Percentiles rank a stretch among this genome's conserved stretches.
These are phyloP conservation scores for Thomomys bottae DNA, from an alignment of 2,113 vertebrate genomes.

Conservation along the genomic window DNA sequence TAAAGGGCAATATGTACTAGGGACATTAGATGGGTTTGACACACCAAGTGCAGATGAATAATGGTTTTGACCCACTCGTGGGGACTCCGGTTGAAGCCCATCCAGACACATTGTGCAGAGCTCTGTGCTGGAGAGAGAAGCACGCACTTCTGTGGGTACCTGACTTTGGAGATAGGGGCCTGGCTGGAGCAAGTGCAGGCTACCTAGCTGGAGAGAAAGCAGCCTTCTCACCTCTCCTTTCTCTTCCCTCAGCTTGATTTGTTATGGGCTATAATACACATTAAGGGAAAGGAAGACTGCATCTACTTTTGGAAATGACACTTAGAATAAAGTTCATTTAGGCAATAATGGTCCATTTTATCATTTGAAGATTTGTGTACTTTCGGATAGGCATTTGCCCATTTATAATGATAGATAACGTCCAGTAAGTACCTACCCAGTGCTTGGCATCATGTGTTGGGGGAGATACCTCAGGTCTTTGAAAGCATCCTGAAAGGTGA, in stretches of 20 bases:
- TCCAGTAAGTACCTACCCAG: background rate
- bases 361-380: background rate
- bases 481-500: background rate
- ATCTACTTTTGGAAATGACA: background rate
- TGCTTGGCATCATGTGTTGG: background rate
- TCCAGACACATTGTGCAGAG: background rate
- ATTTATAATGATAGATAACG: background rate
- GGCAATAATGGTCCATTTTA: background rate
- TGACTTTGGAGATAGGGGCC: fast-evolving
- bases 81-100: fast-evolving
- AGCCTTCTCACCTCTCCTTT: background rate
- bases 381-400: background rate
- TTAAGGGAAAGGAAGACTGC: background rate
- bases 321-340: background rate
- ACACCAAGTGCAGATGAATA: background rate
- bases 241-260: background rate
- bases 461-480: background rate
- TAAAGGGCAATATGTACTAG: background rate
- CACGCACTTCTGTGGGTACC: background rate
- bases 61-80: background rate
- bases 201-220: background rate
- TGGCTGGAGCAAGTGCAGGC: background rate
- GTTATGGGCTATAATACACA: background rate
- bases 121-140: background rate
- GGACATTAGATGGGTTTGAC: background rate